These are phyloP conservation scores for Calosoma granatense DNA, from an alignment of 1,140 invertebrate species.

Conservation along the genomic window DNA sequence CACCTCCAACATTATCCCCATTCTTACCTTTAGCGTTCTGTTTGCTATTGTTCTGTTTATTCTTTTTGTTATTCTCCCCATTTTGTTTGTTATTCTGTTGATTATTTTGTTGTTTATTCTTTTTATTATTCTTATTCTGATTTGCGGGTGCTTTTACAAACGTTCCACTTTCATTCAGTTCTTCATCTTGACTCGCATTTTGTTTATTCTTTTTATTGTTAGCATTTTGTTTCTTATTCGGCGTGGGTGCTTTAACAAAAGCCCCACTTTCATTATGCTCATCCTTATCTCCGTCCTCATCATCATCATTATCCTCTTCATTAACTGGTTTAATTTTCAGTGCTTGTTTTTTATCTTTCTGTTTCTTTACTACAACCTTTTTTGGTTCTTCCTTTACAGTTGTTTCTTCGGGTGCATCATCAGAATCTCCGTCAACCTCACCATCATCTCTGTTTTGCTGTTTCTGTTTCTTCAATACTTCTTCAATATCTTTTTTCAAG, in stretches of 20 bases:
- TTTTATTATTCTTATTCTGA: slow-evolving; percentile 24
- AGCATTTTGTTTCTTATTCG: too few species aligned
- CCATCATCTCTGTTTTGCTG: slow-evolving; percentile 17
- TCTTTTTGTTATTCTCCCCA: slow-evolving; percentile 13
- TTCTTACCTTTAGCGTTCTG: slow-evolving; percentile 13
- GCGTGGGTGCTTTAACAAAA: too few species aligned
- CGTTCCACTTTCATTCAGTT: slow-evolving; percentile 13
- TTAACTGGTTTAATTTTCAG: slow-evolving; percentile 19
- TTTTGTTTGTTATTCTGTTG: slow-evolving; percentile 27
- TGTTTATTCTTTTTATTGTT: slow-evolving; percentile 19
- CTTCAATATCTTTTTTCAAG: slow-evolving; percentile 21
- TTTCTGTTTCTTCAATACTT: slow-evolving; percentile 15
- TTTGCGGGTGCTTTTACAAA: too few species aligned
- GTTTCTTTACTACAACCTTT: slow-evolving; percentile 16
- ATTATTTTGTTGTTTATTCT: slow-evolving; percentile 29
- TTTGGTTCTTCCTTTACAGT: slow-evolving; percentile 18
- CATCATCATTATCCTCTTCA: slow-evolving; percentile 18
- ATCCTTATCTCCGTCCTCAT: slow-evolving; percentile 17
- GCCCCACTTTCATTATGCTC: too few species aligned
- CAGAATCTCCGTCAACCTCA: too few species aligned
- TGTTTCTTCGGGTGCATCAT: slow-evolving; percentile 19
- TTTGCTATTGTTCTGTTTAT: slow-evolving; percentile 16
- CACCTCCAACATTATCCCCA: slow-evolving; percentile 16
- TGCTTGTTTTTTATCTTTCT: slow-evolving; percentile 20
- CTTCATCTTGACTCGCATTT: too few species aligned